Percentiles rank a stretch among this genome's conserved stretches.
phyloP scores from a whole-genome alignment of 1,140 invertebrate genomes.

The Leptonema lineaticorne region DNA sequence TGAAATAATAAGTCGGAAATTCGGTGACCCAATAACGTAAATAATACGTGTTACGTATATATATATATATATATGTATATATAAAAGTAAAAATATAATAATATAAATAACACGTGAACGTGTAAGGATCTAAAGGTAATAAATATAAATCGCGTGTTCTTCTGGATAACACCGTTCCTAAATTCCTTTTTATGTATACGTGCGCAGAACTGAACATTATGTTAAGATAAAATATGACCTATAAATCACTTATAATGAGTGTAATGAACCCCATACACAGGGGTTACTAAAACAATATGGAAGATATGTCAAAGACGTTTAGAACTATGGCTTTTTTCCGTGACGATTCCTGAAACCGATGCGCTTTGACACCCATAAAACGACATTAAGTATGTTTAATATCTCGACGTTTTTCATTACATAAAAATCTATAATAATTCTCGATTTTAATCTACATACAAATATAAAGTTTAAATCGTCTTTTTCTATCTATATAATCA shows the following conservation, averaged over 20 bases:
- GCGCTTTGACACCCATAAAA: too few relatives aligned
- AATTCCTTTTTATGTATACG: slow-evolving; percentile 17
- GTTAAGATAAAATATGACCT: slow-evolving; percentile 18
- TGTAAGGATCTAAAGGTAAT: slow-evolving; percentile 12
- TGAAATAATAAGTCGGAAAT: neutral
- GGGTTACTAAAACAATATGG: neutral
- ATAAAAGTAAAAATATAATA: neutral
- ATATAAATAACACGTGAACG: neutral
- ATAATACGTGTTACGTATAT: neutral
- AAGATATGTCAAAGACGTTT: slow-evolving; percentile 16
- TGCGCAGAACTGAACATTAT: slow-evolving; percentile 19
- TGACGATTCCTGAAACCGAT: neutral
- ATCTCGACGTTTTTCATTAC: too few relatives aligned
- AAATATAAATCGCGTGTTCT: slow-evolving; percentile 19
- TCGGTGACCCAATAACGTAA: neutral
- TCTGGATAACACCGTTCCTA: slow-evolving; percentile 17
- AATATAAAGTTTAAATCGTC: too few relatives aligned
- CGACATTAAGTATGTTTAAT: too few relatives aligned
- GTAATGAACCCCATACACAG: slow-evolving; percentile 11
- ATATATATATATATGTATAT: neutral
- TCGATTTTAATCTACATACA: too few relatives aligned
- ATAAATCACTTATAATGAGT: slow-evolving; percentile 14
- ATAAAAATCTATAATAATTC: too few relatives aligned
- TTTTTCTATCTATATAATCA: too few relatives aligned
- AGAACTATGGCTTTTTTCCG: neutral